Conservation (phyloP, 2,888 invertebrate species). For the Apoderus coryli region DNA sequence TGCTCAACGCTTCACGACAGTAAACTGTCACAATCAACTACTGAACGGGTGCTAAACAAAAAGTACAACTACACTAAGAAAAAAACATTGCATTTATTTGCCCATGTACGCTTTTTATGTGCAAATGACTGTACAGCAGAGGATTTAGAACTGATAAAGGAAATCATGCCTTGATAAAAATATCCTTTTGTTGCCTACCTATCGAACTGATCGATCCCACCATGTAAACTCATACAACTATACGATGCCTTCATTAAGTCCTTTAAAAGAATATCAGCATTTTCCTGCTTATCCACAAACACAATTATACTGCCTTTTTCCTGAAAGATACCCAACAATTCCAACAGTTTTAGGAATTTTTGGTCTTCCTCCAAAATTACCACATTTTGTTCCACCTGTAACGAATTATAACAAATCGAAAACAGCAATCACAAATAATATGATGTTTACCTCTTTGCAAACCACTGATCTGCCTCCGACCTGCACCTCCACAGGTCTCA, state of each 20-base stretch:
- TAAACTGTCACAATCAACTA: too few species aligned
- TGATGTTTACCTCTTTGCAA: slow-evolving; percentile 62
- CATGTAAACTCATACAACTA: slow-evolving; percentile 92
- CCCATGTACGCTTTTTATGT: too few species aligned
- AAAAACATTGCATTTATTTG: too few species aligned
- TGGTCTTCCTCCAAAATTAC: slow-evolving; percentile 90
- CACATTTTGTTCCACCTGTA: slow-evolving; percentile 76
- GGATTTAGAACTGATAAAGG: neutral
- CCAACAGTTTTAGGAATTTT: slow-evolving; percentile 93
- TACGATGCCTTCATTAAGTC: slow-evolving; percentile 95
- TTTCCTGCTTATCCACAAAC: slow-evolving; percentile 97
- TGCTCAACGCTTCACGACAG: too few species aligned
- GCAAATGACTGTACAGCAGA: neutral
- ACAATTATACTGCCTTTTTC: slow-evolving; percentile 88
- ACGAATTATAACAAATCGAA: slow-evolving; percentile 5
- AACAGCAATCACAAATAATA: neutral
- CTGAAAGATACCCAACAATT: slow-evolving; percentile 90
- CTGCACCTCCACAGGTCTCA: slow-evolving; percentile 92
- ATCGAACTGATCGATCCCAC: slow-evolving; percentile 99
- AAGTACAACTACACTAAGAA: too few species aligned
- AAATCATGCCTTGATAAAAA: neutral
- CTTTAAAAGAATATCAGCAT: slow-evolving; percentile 83
- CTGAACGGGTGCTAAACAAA: too few species aligned
- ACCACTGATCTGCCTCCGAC: slow-evolving; percentile 88
- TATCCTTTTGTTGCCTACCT: slow-evolving; percentile 19